These are phyloP conservation scores for Antedon mediterranea DNA, from an alignment of 53 echinoderm and acorn worm species.

Conservation along the genomic window DNA sequence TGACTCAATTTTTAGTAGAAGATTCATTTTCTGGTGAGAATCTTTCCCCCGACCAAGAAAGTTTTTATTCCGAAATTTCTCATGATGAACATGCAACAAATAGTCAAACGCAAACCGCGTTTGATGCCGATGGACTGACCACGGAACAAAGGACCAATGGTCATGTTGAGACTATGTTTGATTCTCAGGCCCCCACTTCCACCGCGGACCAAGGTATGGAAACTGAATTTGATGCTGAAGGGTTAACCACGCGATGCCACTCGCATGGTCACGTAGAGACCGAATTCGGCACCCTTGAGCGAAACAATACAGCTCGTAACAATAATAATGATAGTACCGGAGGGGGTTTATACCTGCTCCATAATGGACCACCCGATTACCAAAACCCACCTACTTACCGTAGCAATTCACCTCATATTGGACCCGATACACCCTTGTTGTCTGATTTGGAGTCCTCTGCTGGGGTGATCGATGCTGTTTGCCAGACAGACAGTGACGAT, in stretches of 20 bases:
- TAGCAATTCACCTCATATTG: neutral
- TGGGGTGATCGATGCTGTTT: slow-evolving; percentile 35
- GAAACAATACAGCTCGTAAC: neutral
- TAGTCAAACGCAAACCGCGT: neutral
- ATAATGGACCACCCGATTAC: neutral
- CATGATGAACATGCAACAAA: neutral
- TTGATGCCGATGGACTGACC: neutral
- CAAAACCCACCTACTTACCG: neutral
- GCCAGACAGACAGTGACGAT: slow-evolving; percentile 45
- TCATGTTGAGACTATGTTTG: neutral
- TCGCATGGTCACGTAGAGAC: neutral
- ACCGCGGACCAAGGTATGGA: neutral
- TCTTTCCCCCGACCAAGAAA: neutral
- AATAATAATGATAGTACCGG: neutral
- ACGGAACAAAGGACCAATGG: neutral
- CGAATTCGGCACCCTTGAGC: neutral
- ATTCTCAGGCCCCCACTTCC: neutral
- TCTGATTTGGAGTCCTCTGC: neutral
- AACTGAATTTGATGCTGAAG: neutral
- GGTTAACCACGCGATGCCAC: neutral
- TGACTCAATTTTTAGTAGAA: slow-evolving; percentile 68
- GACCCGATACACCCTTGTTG: neutral
- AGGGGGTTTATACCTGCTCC: neutral
- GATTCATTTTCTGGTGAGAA: neutral
- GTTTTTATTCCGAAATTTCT: neutral